Base-by-base conservation (phyloP, 2,113 vertebrate species). In the Psittacula cyanocephala region DNA sequence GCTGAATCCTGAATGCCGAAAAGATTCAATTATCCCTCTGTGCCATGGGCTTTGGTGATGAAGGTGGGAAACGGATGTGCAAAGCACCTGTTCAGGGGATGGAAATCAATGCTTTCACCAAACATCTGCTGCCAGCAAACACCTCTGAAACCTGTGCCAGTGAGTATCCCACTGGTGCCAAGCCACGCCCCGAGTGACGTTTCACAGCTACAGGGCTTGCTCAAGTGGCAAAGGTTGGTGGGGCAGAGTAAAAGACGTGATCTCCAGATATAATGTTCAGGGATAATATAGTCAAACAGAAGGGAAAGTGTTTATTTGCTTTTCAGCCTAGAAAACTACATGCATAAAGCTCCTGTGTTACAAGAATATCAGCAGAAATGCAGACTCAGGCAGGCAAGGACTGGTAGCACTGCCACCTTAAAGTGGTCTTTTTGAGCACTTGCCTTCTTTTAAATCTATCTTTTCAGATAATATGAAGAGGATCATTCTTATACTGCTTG, bases 331-430 rank as follows among this genome's bases (percentile, higher is more conserved):
- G 62, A 68, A 71, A 88, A 59, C 29, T 8, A 14, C 4, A 33
- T 3, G 7, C 19, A 46, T 23, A 19, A 18, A 16, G 2, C 17
- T 11, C 27, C 8, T 5, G 1, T 2, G 1, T 41, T 70, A 91
- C 74, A 85, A 55, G 44, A 55, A 29, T 52, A 64, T 67, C 59
- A 85, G 46, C 50, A 86, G 64, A 46, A 84, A 53, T 37, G 19
- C 35, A 52, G 68, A 71, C 53, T 28, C 37, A 25, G 18, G 57
- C 44, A n/a, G 64, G 70, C 16, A 8, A 17, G 41, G 57, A 27
- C 17, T 7, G 11, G 63, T 60, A 65, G 35, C 29, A 19, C 25
- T 64, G 46, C 43, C 53, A 55, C 28, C 19, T 62, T 63, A 20
- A 63, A 50, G 39, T 25, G 31, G 17, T 80, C 33, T 41, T 47